Evolutionary conservation across 2,888 invertebrate genomes (phyloP), one percentile per base, ranked within the genome.

Genomic region (Strigamia maritima): DNA sequence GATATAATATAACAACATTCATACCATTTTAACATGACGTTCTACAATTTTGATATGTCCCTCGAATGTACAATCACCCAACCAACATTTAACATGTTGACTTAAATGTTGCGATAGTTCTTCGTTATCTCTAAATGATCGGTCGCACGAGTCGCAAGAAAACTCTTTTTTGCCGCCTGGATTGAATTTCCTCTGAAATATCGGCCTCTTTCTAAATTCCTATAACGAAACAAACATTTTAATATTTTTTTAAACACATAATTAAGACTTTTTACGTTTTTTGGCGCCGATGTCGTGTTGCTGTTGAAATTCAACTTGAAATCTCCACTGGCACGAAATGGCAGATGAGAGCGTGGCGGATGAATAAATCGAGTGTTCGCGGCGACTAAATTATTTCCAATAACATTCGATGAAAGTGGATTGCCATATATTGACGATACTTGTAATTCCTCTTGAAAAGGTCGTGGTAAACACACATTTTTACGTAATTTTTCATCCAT

Each of bases 11-110:
- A 31, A 24, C n/a, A 80, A 49, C 19, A 49, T 12, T 81, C 83
- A 83, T 83, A 86, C 86, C 89, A 92, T 91, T 85, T 90, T 89
- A 82, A 94, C 90, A 84, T 97, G 97, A 82, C 91, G 91, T 80
- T 92, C 91, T 16, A 97, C 90, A 1, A 95, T 89, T 85, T 91
- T 91, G 3, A 92, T 90, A 85, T 93, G 92, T 3, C 93, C 94
- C 80, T 90, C 88, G 87, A 93, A 94, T 44, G 88, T 89, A 84
- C 96, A 97, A 16, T 92, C 93, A 83, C 93, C 93, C 78, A 92
- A 90, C 77, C 91, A 92, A 84, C 96, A 97, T 85, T 80, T 89
- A 86, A 90, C 89, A 86, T 97, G 96, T 83, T 91, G 90, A n/a
- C 87, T 86, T 81, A 90, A 87, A 85, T 97, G 96, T 76, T 88